Percentiles rank a stretch among this genome's conserved stretches.
phyloP scores from a whole-genome alignment of 35 echinoderm and acorn worm species.

The Diadema setosum region DNA sequence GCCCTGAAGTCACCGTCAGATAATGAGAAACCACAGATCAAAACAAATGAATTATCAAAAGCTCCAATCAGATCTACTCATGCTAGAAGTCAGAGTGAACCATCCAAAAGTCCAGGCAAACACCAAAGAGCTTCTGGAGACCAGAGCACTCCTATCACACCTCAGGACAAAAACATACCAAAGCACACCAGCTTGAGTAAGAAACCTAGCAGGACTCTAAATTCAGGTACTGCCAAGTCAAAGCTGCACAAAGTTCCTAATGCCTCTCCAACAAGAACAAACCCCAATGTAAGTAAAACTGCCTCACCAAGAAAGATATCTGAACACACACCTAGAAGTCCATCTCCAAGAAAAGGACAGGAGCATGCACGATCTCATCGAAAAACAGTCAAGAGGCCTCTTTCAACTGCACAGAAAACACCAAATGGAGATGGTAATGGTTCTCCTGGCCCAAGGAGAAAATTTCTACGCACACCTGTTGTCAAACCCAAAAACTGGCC shows the following conservation, averaged over 20 bases:
- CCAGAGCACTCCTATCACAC: no score
- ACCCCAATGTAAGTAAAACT: not conserved
- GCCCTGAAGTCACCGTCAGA: not conserved
- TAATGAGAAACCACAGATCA: not conserved
- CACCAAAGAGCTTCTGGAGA: no score
- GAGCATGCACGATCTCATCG: not conserved
- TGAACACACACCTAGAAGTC: not conserved
- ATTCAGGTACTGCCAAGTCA: not conserved
- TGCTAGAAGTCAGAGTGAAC: not conserved
- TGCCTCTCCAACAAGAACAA: not conserved
- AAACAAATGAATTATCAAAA: not conserved
- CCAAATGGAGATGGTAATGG: not conserved
- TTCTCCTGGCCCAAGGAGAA: not conserved
- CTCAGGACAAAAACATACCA: no score
- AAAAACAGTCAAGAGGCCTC: not conserved
- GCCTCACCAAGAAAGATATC: no score
- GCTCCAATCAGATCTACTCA: not conserved
- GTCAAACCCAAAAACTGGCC: slow-evolving; percentile 28
- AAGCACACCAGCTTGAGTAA: no score
- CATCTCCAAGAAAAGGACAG: not conserved
- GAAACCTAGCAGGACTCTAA: no score
- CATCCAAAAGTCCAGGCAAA: no score
- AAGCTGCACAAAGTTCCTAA: not conserved
- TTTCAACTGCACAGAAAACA: not conserved
- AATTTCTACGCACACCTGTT: slow-evolving; percentile 5